phyloP scores from a whole-genome alignment of 2,888 invertebrate genomes.

The Drosophila hamatofila region DNA sequence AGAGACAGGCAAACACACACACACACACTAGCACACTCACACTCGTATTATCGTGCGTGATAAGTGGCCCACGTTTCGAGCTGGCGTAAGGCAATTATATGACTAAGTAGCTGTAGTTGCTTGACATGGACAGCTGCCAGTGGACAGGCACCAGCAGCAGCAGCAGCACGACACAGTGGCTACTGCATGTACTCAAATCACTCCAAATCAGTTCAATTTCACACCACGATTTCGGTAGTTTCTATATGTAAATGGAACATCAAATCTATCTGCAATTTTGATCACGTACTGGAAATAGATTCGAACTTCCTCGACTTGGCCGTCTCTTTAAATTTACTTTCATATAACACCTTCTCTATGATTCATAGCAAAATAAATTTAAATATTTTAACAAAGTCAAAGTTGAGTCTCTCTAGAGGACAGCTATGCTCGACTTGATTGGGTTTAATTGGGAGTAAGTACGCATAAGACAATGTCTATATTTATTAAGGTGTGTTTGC shows the following conservation, averaged over 20 bases:
- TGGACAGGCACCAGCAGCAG: conserved; percentile 20
- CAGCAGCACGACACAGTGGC: conserved; percentile 33
- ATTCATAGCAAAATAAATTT: conserved; percentile 10
- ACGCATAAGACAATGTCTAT: conserved; percentile 37
- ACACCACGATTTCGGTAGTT: conserved; percentile 25
- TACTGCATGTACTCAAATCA: conserved; percentile 28
- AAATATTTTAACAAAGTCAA: conserved; percentile 18
- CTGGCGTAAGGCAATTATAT: conserved; percentile 60
- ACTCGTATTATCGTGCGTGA: conserved; percentile 69
- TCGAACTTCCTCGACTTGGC: neutral
- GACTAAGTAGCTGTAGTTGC: conserved; percentile 56
- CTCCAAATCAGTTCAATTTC: conserved; percentile 15
- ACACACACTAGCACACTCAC: conserved; percentile 43
- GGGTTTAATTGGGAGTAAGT: conserved; percentile 74
- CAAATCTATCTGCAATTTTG: conserved; percentile 10
- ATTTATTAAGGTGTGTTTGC: conserved; percentile 6
- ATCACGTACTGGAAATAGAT: conserved; percentile 19
- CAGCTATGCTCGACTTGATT: conserved; percentile 51
- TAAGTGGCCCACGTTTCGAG: conserved; percentile 57
- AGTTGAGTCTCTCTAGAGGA: conserved; percentile 37
- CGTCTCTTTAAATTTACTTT: neutral
- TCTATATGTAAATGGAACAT: neutral
- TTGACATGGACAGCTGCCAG: conserved; percentile 64
- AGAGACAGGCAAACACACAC: conserved; percentile 41
- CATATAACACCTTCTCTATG: neutral